Percentiles rank a stretch among this genome's conserved stretches.
Evolutionary conservation across 2,888 invertebrate genomes (phyloP).

Genomic region (Drosophila formosana): DNA sequence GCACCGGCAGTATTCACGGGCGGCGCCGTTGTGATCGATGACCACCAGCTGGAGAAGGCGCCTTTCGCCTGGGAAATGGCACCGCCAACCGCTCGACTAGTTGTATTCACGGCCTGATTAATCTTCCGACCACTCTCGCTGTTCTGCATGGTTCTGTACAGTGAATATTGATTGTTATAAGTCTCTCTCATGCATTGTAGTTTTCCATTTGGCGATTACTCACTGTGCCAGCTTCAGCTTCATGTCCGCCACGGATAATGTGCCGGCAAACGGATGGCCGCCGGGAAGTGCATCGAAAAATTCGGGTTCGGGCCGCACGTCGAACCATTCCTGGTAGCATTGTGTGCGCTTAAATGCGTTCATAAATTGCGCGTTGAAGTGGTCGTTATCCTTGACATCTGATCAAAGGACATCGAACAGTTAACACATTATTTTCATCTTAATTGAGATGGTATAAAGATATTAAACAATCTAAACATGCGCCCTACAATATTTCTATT

Average conservation of each 20-base stretch:
- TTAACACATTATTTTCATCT: too few species aligned
- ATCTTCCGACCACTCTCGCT: slow-evolving; percentile 97
- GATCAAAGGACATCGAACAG: slow-evolving; percentile 23
- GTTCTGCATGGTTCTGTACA: slow-evolving; percentile 94
- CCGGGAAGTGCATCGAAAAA: slow-evolving; percentile 90
- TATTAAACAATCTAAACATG: too few species aligned
- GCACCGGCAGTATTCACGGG: slow-evolving; percentile 72
- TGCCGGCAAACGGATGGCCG: slow-evolving; percentile 97
- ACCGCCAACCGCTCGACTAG: slow-evolving; percentile 96
- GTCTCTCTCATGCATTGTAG: too few species aligned
- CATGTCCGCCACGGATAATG: slow-evolving; percentile 97
- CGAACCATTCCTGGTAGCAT: slow-evolving; percentile 94
- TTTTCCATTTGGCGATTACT: slow-evolving; percentile 84
- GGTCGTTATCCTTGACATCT: slow-evolving; percentile 92
- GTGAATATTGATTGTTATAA: neutral
- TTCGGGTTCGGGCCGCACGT: slow-evolving; percentile 88
- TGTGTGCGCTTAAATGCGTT: slow-evolving; percentile 94
- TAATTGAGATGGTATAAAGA: too few species aligned
- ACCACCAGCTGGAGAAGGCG: slow-evolving; percentile 95
- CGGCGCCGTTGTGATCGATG: slow-evolving; percentile 88
- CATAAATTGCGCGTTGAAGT: slow-evolving; percentile 94
- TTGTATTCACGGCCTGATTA: slow-evolving; percentile 96
- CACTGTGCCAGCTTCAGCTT: slow-evolving; percentile 95
- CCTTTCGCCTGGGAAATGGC: slow-evolving; percentile 94
- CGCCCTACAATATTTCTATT: too few species aligned